Conservation (phyloP, 2,113 vertebrate genomes). For the Nothocercus julius region DNA sequence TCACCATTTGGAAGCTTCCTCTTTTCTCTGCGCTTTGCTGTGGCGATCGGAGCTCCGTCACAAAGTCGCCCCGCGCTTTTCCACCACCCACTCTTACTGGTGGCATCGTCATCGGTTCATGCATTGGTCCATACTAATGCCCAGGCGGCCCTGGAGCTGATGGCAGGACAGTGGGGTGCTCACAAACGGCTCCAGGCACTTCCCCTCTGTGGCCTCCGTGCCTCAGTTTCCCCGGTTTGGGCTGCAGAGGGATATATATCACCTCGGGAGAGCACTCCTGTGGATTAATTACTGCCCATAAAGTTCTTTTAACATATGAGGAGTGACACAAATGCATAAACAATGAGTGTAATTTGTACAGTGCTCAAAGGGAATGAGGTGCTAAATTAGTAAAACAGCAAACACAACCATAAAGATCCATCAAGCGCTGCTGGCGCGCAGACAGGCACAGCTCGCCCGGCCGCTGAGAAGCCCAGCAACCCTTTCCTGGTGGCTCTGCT, state of each 20-base stretch:
- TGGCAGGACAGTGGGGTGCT: background rate
- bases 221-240: slow-evolving; percentile 42
- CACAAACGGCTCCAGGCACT: rapidly evolving
- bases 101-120: too few species aligned
- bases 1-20: slow-evolving; percentile 24
- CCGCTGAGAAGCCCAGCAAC: background rate
- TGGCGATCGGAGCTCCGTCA: too few species aligned
- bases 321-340: slow-evolving; percentile 1
- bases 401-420: background rate
- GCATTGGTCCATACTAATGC: too few species aligned
- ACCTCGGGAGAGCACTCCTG: background rate
- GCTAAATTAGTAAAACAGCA: background rate
- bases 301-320: background rate
- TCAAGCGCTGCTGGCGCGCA: background rate
- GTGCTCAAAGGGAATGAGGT: background rate
- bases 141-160: too few species aligned
- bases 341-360: background rate
- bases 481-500: background rate
- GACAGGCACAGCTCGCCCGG: background rate
- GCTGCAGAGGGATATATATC: too few species aligned
- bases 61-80: too few species aligned
- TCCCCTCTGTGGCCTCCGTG: rapidly evolving
- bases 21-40: background rate
- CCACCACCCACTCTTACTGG: too few species aligned
- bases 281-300: background rate